Percentiles rank a stretch among this genome's conserved stretches.
Evolutionary conservation across 1,140 invertebrate species (phyloP).

Genomic region (Micrasema minimum): DNA sequence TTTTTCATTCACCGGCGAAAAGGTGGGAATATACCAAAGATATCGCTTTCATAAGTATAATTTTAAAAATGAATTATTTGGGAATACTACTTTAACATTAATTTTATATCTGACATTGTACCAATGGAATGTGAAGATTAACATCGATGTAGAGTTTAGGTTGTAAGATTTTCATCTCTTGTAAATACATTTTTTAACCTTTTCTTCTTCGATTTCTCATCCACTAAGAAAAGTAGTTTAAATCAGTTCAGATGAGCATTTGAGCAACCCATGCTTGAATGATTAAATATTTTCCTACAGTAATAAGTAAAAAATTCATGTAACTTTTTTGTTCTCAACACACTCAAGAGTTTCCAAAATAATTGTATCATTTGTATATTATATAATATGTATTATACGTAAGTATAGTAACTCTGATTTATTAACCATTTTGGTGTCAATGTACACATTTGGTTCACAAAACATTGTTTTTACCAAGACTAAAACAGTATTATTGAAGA

Average conservation of each 20-base stretch:
- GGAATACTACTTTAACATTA: conserved; percentile 30
- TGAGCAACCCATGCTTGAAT: not conserved
- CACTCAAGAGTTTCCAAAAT: no score
- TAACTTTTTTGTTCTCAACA: no score
- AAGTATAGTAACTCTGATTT: no score
- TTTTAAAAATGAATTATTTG: conserved; percentile 27
- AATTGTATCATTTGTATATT: no score
- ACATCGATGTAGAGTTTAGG: conserved; percentile 25
- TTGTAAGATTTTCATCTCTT: conserved; percentile 16
- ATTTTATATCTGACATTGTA: conserved; percentile 28
- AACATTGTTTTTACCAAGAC: no score
- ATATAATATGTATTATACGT: no score
- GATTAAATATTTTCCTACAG: no score
- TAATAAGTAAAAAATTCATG: no score
- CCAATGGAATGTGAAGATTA: conserved; percentile 12
- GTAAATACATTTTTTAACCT: conserved; percentile 17
- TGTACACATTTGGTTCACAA: no score
- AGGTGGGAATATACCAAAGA: conserved; percentile 43
- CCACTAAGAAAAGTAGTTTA: conserved; percentile 7
- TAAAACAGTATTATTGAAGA: no score
- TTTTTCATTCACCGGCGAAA: conserved; percentile 25
- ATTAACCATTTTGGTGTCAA: no score
- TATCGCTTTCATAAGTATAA: conserved; percentile 43
- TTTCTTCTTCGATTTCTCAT: not conserved
- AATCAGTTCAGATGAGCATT: no score